phyloP scores from a whole-genome alignment of 2,797 vertebrate species.

The Enteromius treurensis region DNA sequence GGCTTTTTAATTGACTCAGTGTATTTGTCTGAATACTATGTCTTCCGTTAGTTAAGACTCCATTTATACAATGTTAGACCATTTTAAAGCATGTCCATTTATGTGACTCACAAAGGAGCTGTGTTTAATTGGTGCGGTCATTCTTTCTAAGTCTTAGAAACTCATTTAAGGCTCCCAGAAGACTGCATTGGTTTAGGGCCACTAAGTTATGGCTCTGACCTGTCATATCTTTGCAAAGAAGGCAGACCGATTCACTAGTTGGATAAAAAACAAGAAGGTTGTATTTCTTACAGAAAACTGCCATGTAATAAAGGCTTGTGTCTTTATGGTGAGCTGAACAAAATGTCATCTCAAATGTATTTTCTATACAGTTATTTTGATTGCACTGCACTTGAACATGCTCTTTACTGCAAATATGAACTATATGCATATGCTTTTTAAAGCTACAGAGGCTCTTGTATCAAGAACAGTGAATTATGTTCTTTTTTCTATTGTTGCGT shows the following conservation, averaged over 20 bases:
- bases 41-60: conserved; percentile 71
- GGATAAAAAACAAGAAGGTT: background rate
- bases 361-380: background rate
- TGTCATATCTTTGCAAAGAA: conserved; percentile 7
- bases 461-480: background rate
- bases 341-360: background rate
- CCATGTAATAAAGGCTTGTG: background rate
- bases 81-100: conserved; percentile 65
- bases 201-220: background rate
- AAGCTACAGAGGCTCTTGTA: background rate
- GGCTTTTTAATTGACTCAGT: conserved; percentile 63
- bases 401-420: background rate
- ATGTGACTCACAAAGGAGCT: conserved; percentile 65
- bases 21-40: conserved; percentile 73
- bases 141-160: conserved; percentile 65
- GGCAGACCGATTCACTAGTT: background rate
- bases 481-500: background rate
- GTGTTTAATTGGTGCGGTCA: conserved; percentile 75
- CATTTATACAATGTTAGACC: conserved; percentile 62
- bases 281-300: background rate
- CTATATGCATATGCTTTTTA: background rate
- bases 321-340: background rate
- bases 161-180: conserved; percentile 65
- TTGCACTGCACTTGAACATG: background rate
- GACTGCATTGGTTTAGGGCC: conserved; percentile 28